Evolutionary conservation across 2,888 invertebrate genomes (phyloP), one percentile per base, ranked within the genome.

Genomic region (Lordiphosa andalusiaca): DNA sequence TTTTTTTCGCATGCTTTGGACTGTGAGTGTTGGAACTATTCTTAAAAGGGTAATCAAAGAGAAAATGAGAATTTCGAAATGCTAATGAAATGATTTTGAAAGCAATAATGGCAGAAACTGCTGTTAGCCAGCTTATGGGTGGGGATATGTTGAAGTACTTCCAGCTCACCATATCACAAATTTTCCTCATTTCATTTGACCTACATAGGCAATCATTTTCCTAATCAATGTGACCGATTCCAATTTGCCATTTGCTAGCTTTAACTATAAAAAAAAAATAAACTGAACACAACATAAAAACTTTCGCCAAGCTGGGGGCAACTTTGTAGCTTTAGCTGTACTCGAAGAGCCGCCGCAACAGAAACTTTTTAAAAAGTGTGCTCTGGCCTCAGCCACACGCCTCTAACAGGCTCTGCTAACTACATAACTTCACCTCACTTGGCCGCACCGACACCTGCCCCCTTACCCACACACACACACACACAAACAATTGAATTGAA

Each of bases 311-410:
- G 16, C 44, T 33, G 12, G 19, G 23, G 66, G 71, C 59, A 80
- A 76, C 76, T 63, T 63, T 84, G 81, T 83, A 53, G 71, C 51
- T 33, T 23, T 55, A 55, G 64, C 70, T 67, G 63, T 57, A 71
- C 54, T 53, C 56, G 33, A 54, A 84, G 60, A 74, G 70, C 65
- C 74, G 64, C 63, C 59, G 53, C 77, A 74, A 71, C 75, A 69
- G 59, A 78, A 84, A 81, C n/a, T 42, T 60, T 84, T 69, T 59
- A 66, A 51, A 56, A 77, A 77, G 69, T 65, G 65, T 59, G 77
- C 71, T 61, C 53, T 49, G 61, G 53, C 55, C 77, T 56, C 64
- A 62, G 53, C 59, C 77, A 56, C 64, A 62, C 58, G 58, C 52
- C 65, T 53, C 6, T 57, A 52, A 33, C 57, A 53, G 52, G 53